Evolutionary conservation across 2,888 invertebrate species (phyloP), one percentile per base, ranked within the genome.

Genomic region (Scelioninae gen. 1): DNA sequence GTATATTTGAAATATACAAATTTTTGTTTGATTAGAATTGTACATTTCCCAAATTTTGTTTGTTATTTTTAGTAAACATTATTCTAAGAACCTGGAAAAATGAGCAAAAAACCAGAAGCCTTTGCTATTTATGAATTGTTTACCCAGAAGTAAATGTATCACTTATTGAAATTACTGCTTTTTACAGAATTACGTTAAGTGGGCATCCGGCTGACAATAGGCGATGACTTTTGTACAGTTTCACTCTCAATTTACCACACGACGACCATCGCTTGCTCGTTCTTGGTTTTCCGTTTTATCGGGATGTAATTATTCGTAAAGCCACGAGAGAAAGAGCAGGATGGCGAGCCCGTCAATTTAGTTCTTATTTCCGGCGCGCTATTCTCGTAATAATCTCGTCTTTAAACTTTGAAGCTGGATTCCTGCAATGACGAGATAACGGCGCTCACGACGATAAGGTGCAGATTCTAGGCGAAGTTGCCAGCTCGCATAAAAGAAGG

Each of bases 301-400:
- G 71, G 58, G 38, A 58, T 53, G 76, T 82, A 82, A 82, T 76
- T 82, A 82, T 76, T 71, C 82, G 66, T 68, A 32, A 82, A 77
- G 32, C 82, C 68, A 34, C 65, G 34, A 56, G 63, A 49, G 31
- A 8, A n/a, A n/a, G n/a, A n/a, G n/a, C n/a, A n/a, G n/a, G n/a
- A n/a, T n/a, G n/a, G n/a, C 76, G 62, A 72, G 66, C 71, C 84
- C 83, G 83, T 82, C 86, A 85, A 85, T 84, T 85, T 84, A 69
- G 78, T 80, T 84, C 83, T 84, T 74, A 82, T 83, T 72, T 79
- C 69, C 65, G 71, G 66, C 74, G 62, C 68, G 47, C 75, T 71
- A 83, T 80, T 77, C 80, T 60, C 84, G 58, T 84, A 85, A 85
- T 87, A 88, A 85, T 86, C 86, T 76, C 58, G 79, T 72, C 78